Base-by-base conservation (phyloP, 2,113 vertebrate genomes). In the Nothobranchius kuhntae region DNA sequence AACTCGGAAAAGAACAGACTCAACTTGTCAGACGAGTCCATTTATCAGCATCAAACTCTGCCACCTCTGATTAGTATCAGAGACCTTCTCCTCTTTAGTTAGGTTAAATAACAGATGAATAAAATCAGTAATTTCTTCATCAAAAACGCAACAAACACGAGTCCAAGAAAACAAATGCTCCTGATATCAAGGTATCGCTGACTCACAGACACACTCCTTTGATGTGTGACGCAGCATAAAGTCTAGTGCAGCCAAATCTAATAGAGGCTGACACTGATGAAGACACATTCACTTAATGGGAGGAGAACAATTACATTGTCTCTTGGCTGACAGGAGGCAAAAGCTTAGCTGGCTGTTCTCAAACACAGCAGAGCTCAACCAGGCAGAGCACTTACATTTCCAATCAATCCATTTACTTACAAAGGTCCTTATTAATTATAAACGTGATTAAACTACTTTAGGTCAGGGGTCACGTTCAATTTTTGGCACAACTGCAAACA, bases 231-330 rank as follows among this genome's bases (percentile, higher is more conserved):
- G 7, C 44, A 38, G 15, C 47, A 62, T 48, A 38, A 72, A 68
- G 42, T 55, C 63, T 68, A 77, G 42, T 40, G 46, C 47, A 47
- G 42, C 35, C 51, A 52, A 69, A 77, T 75, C 50, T 75, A 83
- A 81, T 51, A 68, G 53, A 15, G 15, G 61, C 70, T 44, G 83
- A 78, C 83, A 69, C 53, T 81, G 61, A 87, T 79, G 70, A 85
- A 76, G 69, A 83, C 61, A 12, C 62, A 77, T 57, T 73, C 57
- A 2, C 62, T 69, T 72, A 77, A 87, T 73, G 60, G 71, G 47
- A 73, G 55, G 58, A 57, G 62, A 61, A 63, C 59, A 67, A 80
- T 75, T 56, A 74, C 45, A 21, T 0, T 1, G n/a, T 53, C 30
- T 57, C 53, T 38, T 6, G 44, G 73, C 54, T 66, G 72, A 65